Percentiles rank a stretch among this genome's conserved stretches.
Evolutionary conservation across 2,113 vertebrate genomes (phyloP).

Genomic region (Notothenia coriiceps): DNA sequence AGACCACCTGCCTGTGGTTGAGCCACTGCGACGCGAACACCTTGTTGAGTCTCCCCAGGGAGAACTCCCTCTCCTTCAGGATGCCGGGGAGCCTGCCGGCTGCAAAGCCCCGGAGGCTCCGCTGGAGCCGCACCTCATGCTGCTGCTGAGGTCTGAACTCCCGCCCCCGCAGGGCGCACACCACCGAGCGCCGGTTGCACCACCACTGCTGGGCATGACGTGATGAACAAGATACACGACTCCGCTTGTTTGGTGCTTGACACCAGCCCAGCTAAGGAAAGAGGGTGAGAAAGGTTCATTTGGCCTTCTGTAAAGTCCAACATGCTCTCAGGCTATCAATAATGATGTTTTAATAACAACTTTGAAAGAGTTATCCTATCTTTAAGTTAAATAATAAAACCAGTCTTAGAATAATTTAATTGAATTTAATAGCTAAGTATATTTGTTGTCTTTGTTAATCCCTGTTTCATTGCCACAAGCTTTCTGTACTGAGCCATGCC

Average conservation of each 20-base stretch:
- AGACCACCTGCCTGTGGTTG: slow-evolving; percentile 97
- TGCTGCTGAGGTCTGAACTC: slow-evolving; percentile 92
- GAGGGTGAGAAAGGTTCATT: not conserved
- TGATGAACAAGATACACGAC: slow-evolving; percentile 85
- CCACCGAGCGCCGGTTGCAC: slow-evolving; percentile 88
- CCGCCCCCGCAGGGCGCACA: slow-evolving; percentile 92
- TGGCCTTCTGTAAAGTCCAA: not conserved
- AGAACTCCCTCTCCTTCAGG: slow-evolving; percentile 93
- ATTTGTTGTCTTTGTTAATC: too few species aligned
- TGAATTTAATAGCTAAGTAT: too few species aligned
- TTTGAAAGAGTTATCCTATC: not conserved
- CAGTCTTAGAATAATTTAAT: too few species aligned
- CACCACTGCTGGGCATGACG: slow-evolving; percentile 84
- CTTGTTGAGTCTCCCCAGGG: slow-evolving; percentile 96
- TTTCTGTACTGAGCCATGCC: not conserved
- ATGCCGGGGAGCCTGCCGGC: slow-evolving; percentile 93
- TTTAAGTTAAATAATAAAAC: not conserved
- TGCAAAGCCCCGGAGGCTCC: slow-evolving; percentile 89
- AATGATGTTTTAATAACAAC: not conserved
- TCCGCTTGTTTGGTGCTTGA: slow-evolving; percentile 79
- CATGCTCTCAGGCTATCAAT: not conserved
- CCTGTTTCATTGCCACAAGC: too few species aligned
- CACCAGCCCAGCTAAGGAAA: slow-evolving; percentile 79
- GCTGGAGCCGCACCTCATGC: slow-evolving; percentile 88
- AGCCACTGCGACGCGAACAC: slow-evolving; percentile 99